Percentiles rank a stretch among this genome's conserved stretches.
These are phyloP conservation scores for Drosophila pruinosa DNA, from an alignment of 1,140 invertebrate genomes.

Conservation along the genomic window DNA sequence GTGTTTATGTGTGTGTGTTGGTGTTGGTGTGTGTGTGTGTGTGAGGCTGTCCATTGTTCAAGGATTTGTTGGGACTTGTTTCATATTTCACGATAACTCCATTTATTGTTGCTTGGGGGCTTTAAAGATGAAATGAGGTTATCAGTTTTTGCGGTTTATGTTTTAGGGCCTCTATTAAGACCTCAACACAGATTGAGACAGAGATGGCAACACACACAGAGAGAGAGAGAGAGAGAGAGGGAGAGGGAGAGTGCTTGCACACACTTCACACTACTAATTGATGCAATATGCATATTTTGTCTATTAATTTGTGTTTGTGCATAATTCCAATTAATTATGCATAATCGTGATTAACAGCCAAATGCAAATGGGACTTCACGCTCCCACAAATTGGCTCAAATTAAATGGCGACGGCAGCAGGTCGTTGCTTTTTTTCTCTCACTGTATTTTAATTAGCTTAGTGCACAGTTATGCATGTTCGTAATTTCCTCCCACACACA, in stretches of 20 bases:
- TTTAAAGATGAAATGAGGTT: conserved; percentile 69
- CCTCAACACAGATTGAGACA: conserved; percentile 2
- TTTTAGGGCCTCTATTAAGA: conserved; percentile 24
- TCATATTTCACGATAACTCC: conserved; percentile 78
- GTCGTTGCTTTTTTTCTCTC: conserved; percentile 27
- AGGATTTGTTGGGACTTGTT: conserved; percentile 76
- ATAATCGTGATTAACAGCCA: conserved; percentile 76
- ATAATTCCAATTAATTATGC: conserved; percentile 78
- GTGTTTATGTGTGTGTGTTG: not conserved
- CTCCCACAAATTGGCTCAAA: conserved; percentile 48
- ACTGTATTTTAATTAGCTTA: conserved; percentile 47
- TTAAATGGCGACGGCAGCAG: not conserved
- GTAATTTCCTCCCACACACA: not conserved
- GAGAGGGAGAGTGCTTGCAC: not conserved
- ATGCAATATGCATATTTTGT: conserved; percentile 73
- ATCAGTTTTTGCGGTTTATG: conserved; percentile 53
- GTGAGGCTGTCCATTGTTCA: conserved; percentile 57
- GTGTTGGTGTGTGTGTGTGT: conserved; percentile 3
- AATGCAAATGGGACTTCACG: conserved; percentile 55
- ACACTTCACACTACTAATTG: conserved; percentile 54
- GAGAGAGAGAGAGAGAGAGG: not conserved
- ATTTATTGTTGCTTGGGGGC: conserved; percentile 60
- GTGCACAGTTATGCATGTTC: not conserved
- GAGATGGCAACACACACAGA: not conserved
- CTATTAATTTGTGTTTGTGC: conserved; percentile 77